phyloP scores from a whole-genome alignment of 2,113 vertebrate genomes.

The Chauna torquata region DNA sequence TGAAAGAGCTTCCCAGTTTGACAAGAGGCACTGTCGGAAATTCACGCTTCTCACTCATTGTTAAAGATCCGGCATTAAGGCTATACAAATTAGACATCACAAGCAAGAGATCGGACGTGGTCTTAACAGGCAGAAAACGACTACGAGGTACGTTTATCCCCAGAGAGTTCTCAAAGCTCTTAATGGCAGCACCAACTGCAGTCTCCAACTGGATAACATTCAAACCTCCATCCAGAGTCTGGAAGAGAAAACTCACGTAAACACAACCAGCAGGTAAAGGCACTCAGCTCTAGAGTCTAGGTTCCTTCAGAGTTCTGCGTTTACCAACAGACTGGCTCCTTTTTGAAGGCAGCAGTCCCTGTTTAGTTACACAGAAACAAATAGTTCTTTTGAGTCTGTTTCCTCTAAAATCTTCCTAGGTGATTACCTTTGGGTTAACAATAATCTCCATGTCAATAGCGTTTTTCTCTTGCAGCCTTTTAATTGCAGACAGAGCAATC shows the following conservation, averaged over 20 bases:
- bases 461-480: conserved; percentile 92
- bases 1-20: conserved; percentile 98
- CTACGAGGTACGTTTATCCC: conserved; percentile 97
- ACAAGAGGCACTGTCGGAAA: conserved; percentile 96
- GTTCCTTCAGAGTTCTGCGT: background rate
- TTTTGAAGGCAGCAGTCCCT: background rate
- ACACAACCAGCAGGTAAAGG: background rate
- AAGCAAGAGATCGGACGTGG: conserved; percentile 94
- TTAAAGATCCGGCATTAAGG: conserved; percentile 94
- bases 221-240: conserved; percentile 95
- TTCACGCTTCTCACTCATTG: conserved; percentile 95
- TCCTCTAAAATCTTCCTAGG: background rate
- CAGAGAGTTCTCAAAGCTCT: conserved; percentile 96
- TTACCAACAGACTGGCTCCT: background rate
- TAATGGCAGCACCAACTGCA: conserved; percentile 95
- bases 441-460: conserved; percentile 98
- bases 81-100: conserved; percentile 99
- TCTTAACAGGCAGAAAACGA: conserved; percentile 97
- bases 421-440: conserved; percentile 92
- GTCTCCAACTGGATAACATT: conserved; percentile 99
- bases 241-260: background rate
- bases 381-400: background rate
- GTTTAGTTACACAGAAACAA: background rate
- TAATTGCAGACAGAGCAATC: conserved; percentile 93
- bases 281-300: rapidly evolving